Evolutionary conservation across 2,888 invertebrate genomes (phyloP).

Genomic region (Oegoconia quadripuncta): DNA sequence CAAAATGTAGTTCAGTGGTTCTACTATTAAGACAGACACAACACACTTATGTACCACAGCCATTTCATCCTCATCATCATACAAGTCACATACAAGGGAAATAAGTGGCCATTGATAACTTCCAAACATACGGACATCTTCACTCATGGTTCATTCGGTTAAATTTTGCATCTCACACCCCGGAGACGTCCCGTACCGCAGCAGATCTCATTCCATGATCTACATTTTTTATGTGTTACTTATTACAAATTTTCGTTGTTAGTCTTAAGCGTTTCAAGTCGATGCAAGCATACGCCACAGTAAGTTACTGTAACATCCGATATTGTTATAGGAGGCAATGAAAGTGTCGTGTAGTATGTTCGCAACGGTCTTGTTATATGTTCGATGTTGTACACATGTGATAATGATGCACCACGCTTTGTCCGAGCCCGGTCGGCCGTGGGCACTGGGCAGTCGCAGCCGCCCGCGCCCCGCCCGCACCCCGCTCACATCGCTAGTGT

Average conservation of each 20-base stretch:
- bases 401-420: conserved; percentile 59
- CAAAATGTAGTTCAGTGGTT: conserved; percentile 23
- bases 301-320: conserved; percentile 13
- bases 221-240: conserved; percentile 64
- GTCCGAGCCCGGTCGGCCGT: too few species aligned
- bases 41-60: conserved; percentile 61
- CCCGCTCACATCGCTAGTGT: conserved; percentile 75
- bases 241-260: conserved; percentile 58
- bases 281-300: conserved; percentile 51
- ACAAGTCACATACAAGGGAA: conserved; percentile 24
- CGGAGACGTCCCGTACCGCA: conserved; percentile 33
- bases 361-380: conserved; percentile 47
- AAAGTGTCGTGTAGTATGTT: conserved; percentile 22
- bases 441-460: conserved; percentile 23
- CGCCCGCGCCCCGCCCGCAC: conserved; percentile 25
- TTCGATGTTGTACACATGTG: conserved; percentile 73
- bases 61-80: conserved; percentile 46
- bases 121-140: conserved; percentile 27
- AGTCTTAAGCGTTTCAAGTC: conserved; percentile 56
- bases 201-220: conserved; percentile 61
- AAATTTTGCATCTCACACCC: conserved; percentile 50
- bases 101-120: conserved; percentile 18
- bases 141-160: conserved; percentile 39
- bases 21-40: conserved; percentile 58
- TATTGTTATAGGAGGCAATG: conserved; percentile 10